Evolutionary conservation across 2,113 vertebrate genomes (phyloP).

Genomic region (Loxodonta africana): DNA sequence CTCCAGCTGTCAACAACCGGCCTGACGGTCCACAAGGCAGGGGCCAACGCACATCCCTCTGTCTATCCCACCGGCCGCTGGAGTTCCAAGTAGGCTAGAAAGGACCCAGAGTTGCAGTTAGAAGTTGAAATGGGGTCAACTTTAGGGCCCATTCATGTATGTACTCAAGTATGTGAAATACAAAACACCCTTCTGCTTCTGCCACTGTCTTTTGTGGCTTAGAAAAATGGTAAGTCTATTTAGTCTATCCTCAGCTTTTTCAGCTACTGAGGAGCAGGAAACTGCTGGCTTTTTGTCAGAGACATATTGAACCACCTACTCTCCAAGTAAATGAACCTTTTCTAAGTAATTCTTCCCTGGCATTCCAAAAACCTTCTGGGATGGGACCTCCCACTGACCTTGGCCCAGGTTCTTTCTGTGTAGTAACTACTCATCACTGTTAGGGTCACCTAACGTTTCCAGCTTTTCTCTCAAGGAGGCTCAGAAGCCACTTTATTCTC

Average conservation of each 20-base stretch:
- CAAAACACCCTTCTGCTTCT: neutral
- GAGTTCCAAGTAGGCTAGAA: neutral
- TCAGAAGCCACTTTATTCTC: neutral
- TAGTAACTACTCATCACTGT: neutral
- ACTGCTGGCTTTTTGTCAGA: neutral
- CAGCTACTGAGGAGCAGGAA: neutral
- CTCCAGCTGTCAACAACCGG: neutral
- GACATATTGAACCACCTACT: neutral
- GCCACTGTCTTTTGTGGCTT: neutral
- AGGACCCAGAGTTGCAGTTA: rapidly evolving
- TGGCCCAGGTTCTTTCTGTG: neutral
- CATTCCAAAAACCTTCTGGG: neutral
- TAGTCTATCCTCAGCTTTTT: neutral
- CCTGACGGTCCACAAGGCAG: neutral
- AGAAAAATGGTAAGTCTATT: neutral
- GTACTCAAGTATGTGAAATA: neutral
- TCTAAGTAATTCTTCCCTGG: neutral
- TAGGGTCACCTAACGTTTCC: neutral
- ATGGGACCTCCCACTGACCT: neutral
- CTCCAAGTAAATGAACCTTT: constrained; percentile 23
- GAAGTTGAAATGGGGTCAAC: neutral
- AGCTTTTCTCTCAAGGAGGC: neutral
- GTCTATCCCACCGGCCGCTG: neutral
- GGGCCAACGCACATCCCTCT: neutral
- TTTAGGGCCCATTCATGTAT: rapidly evolving